phyloP scores from a whole-genome alignment of 2,113 vertebrate genomes.

The Panurus biarmicus region DNA sequence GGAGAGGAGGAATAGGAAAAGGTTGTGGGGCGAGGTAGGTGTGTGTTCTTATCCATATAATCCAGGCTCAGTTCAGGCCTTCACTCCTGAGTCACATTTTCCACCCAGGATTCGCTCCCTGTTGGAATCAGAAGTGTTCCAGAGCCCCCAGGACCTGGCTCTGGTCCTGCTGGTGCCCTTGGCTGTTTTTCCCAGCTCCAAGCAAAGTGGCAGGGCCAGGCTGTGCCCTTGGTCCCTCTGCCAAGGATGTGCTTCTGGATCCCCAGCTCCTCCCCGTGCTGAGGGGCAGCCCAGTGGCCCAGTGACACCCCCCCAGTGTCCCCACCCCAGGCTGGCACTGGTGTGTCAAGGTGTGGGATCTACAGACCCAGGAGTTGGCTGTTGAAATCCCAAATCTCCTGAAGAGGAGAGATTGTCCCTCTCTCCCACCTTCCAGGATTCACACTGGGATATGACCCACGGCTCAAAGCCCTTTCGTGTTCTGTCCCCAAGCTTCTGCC shows the following conservation, averaged over 20 bases:
- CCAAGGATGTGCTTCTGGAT: neutral
- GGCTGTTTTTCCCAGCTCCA: neutral
- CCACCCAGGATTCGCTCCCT: rapidly evolving
- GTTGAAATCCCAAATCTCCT: neutral
- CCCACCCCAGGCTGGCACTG: neutral
- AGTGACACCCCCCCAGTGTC: neutral
- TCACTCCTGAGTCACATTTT: neutral
- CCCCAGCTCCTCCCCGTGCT: rapidly evolving
- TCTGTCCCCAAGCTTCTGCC: neutral
- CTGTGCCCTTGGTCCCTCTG: neutral
- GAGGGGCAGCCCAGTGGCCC: neutral
- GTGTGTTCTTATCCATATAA: neutral
- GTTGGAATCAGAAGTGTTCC: neutral
- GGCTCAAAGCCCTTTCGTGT: neutral
- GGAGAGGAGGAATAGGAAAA: neutral
- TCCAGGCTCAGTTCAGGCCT: neutral
- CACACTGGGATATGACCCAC: rapidly evolving
- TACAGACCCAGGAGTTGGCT: neutral
- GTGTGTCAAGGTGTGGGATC: neutral
- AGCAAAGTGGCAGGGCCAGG: neutral
- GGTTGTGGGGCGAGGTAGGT: neutral
- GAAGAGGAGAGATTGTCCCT: neutral
- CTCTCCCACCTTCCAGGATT: neutral
- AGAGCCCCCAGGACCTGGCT: neutral
- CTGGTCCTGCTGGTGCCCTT: neutral